Percentiles rank a stretch among this genome's conserved stretches.
These are phyloP conservation scores for Lagodon rhomboides DNA, from an alignment of 2,797 vertebrate species.

Conservation along the genomic window DNA sequence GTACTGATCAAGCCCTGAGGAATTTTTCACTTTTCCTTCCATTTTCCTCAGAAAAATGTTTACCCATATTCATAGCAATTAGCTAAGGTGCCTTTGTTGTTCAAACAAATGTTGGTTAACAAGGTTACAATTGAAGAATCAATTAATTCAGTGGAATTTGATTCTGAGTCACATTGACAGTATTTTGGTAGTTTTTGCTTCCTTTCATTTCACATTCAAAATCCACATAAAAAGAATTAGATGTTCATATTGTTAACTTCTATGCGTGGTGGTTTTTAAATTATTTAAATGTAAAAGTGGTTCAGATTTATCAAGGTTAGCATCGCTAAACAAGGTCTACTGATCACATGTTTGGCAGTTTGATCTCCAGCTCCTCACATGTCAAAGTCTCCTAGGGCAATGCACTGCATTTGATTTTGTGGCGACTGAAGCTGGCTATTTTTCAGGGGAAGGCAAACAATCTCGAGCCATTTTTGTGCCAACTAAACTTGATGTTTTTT, in stretches of 20 bases:
- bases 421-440: too few relatives aligned
- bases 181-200: neutral
- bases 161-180: too few relatives aligned
- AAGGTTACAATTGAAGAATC: neutral
- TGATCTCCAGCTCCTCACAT: too few relatives aligned
- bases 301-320: neutral
- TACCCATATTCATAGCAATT: neutral
- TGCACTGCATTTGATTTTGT: neutral
- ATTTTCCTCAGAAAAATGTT: neutral
- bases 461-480: too few relatives aligned
- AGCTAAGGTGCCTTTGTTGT: neutral
- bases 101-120: neutral
- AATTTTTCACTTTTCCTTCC: neutral
- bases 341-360: too few relatives aligned
- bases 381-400: too few relatives aligned
- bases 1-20: slow-evolving; percentile 2
- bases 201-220: neutral
- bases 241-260: neutral
- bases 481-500: too few relatives aligned
- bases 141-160: neutral
- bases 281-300: neutral
- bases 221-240: too few relatives aligned
- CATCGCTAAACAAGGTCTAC: neutral
- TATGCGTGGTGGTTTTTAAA: neutral
- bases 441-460: too few relatives aligned